These are phyloP conservation scores for Drosophila borealis DNA, from an alignment of 2,888 invertebrate species.

Conservation along the genomic window DNA sequence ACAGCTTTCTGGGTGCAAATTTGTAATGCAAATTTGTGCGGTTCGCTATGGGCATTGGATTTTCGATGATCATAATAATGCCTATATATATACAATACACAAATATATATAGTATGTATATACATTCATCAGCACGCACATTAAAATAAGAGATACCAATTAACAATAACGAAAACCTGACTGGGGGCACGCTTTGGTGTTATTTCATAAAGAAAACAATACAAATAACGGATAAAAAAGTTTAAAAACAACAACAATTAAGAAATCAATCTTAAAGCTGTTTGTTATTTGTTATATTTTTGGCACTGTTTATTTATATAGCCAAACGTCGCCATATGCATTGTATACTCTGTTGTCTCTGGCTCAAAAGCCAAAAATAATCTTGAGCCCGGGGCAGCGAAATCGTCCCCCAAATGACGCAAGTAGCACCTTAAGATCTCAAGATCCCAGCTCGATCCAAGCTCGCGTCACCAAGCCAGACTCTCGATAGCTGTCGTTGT, in stretches of 20 bases:
- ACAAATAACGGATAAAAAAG: constrained; percentile 42
- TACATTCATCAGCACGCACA: constrained; percentile 41
- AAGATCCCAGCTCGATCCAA: constrained; percentile 28
- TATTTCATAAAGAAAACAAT: constrained; percentile 62
- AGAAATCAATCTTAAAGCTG: constrained; percentile 65
- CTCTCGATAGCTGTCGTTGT: constrained; percentile 12
- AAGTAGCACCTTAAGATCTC: constrained; percentile 49
- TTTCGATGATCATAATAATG: constrained; percentile 37
- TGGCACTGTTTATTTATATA: constrained; percentile 76
- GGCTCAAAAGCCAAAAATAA: constrained; percentile 73
- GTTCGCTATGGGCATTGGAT: constrained; percentile 40
- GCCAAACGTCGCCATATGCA: constrained; percentile 47
- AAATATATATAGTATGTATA: constrained; percentile 4
- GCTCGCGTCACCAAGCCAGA: constrained; percentile 5
- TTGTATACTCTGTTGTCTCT: constrained; percentile 47
- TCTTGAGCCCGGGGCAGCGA: constrained; percentile 50
- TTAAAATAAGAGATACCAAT: constrained; percentile 76
- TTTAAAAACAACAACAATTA: constrained; percentile 34
- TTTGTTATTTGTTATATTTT: constrained; percentile 74
- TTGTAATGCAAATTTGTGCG: constrained; percentile 77
- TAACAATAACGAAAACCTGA: constrained; percentile 77
- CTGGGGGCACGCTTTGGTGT: constrained; percentile 77
- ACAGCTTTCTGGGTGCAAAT: constrained; percentile 73
- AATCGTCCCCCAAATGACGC: constrained; percentile 58
- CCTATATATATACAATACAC: constrained; percentile 23